Evolutionary conservation across 2,113 vertebrate species (phyloP), one percentile per base, ranked within the genome.

Genomic region (Xenus cinereus): DNA sequence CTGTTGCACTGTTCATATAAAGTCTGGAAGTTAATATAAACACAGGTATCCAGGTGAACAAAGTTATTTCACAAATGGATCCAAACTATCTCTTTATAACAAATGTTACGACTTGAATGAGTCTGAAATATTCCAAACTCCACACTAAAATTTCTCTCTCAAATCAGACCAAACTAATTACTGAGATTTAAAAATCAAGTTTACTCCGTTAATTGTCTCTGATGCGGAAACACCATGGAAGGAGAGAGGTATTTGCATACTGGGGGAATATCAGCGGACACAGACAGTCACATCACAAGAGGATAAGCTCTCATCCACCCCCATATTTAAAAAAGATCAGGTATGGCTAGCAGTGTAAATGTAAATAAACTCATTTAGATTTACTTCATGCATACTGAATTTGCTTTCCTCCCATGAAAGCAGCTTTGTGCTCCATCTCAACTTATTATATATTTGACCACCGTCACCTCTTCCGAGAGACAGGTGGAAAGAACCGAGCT

Each of bases 1-100:
- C 96, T 98, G 98, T 63, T 98, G 90, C 97, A 98, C 43, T 98
- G 98, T 32, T 98, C 98, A 90, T 98, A 98, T 87, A 98, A 98
- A 93, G 96, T 98, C 98, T 98, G 97, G 94, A 98, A 98, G 90
- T 69, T 84, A 96, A 98, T 67, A 95, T 78, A 73, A 54, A 79
- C 57, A 95, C 8, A 79, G 4, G 4, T 75, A 81, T 67, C 95
- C 43, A 68, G 43, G 17, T 82, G 45, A 90, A 68, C 5, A 63
- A 3, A 82, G 17, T 4, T 80, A 24, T 46, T 83, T 8, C 4
- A 3, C 51, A 83, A 5, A 43, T 4, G 3, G 22, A 59, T 83
- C 88, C 33, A 43, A 88, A 51, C 30, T 9, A 6, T 7, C 30
- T 75, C 35, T 74, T 69, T 37, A 28, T 16, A 84, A 33, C 19